These are phyloP conservation scores for Ooceraea biroi DNA, from an alignment of 1,140 invertebrate species.

Conservation along the genomic window DNA sequence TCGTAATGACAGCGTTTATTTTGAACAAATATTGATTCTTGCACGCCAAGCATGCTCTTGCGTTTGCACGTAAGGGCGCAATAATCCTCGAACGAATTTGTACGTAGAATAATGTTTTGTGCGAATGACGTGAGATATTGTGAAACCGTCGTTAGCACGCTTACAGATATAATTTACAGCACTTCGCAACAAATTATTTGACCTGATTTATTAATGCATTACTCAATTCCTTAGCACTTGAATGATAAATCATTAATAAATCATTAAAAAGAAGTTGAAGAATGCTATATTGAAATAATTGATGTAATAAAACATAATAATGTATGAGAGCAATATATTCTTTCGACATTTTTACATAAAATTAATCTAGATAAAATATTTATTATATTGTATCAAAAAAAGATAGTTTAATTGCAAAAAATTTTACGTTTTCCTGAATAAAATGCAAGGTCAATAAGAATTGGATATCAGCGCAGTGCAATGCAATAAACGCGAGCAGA, in stretches of 20 bases:
- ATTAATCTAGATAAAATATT: slow-evolving; percentile 15
- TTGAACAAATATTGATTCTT: slow-evolving; percentile 53
- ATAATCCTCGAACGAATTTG: slow-evolving; percentile 50
- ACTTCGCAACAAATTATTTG: background rate
- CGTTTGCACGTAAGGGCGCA: slow-evolving; percentile 44
- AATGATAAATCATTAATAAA: background rate
- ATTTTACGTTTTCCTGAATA: background rate
- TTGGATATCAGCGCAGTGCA: background rate
- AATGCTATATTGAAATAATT: too few relatives aligned
- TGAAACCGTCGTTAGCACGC: slow-evolving; percentile 17
- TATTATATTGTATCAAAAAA: background rate
- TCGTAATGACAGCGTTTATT: slow-evolving; percentile 45
- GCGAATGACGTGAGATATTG: slow-evolving; percentile 27
- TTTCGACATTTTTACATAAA: background rate
- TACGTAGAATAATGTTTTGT: slow-evolving; percentile 45
- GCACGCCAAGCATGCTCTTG: slow-evolving; percentile 22
- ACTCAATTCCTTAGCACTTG: background rate
- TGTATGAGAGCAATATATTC: background rate
- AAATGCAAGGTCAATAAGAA: background rate
- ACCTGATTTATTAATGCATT: background rate
- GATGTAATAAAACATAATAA: background rate
- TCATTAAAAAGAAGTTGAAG: too few relatives aligned
- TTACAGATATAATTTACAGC: slow-evolving; percentile 15
- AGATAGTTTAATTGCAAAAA: too few relatives aligned
- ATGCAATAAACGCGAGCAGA: background rate